A percentile compares a stretch with the other conserved stretches of the same genome.
Evolutionary conservation across 2,888 invertebrate species (phyloP).

Genomic region (Drosophila eohydei): DNA sequence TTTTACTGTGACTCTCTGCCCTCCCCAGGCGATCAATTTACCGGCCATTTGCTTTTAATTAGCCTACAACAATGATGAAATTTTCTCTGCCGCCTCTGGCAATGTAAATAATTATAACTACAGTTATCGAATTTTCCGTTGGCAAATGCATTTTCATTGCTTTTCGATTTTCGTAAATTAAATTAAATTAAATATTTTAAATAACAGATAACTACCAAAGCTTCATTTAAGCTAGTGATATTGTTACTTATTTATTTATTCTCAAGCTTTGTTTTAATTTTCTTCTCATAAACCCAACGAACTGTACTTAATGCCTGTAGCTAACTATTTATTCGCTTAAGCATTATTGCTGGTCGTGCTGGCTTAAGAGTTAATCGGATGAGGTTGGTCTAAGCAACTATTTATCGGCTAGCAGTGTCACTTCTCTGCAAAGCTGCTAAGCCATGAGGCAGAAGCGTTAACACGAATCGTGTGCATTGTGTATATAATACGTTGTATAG

Average conservation of each 20-base stretch:
- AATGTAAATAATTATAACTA: constrained; percentile 26
- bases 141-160: constrained; percentile 42
- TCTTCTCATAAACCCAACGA: not conserved
- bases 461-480: constrained; percentile 22
- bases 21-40: constrained; percentile 41
- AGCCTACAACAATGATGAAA: constrained; percentile 66
- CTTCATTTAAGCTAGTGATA: not conserved
- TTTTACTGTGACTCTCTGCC: constrained; percentile 5
- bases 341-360: not conserved
- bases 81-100: constrained; percentile 50
- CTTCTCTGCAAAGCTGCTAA: constrained; percentile 4
- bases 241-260: not conserved
- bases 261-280: not conserved
- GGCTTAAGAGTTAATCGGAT: constrained; percentile 18
- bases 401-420: constrained; percentile 7
- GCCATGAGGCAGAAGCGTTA: constrained; percentile 23
- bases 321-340: not conserved
- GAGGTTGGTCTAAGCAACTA: constrained; percentile 4
- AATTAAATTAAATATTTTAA: constrained; percentile 3
- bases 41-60: constrained; percentile 69
- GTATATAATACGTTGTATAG: constrained; percentile 17
- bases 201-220: not conserved
- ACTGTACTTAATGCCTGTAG: not conserved
- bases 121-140: constrained; percentile 51
- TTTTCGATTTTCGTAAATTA: not conserved